phyloP scores from a whole-genome alignment of 1,140 invertebrate species.

The Microplitis demolitor region DNA sequence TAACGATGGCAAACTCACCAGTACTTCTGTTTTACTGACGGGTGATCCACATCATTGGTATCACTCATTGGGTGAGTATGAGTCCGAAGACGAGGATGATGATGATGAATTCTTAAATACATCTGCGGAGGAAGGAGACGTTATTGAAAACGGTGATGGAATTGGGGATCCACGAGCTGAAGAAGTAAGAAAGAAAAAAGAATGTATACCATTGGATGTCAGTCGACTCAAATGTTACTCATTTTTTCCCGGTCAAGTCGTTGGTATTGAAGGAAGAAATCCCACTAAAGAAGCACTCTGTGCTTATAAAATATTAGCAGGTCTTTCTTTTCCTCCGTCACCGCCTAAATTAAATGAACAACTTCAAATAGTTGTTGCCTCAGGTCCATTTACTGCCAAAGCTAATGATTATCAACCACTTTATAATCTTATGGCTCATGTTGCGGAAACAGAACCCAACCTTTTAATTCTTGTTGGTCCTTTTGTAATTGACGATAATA shows the following conservation, averaged over 20 bases:
- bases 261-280: conserved; percentile 75
- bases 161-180: background rate
- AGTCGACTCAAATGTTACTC: conserved; percentile 71
- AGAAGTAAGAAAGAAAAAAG: conserved; percentile 12
- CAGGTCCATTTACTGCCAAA: conserved; percentile 84
- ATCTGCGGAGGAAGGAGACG: background rate
- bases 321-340: conserved; percentile 47
- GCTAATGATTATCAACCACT: conserved; percentile 78
- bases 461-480: conserved; percentile 82
- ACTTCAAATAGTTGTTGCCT: conserved; percentile 75
- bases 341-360: conserved; percentile 43
- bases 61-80: conserved; percentile 43
- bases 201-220: conserved; percentile 61
- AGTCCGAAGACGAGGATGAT: conserved; percentile 4
- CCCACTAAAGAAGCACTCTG: conserved; percentile 70
- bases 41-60: conserved; percentile 62
- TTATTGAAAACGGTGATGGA: background rate
- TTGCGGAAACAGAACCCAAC: conserved; percentile 75
- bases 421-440: conserved; percentile 74
- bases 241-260: conserved; percentile 85
- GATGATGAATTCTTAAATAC: background rate
- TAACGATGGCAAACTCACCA: conserved; percentile 71
- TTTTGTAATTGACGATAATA: conserved; percentile 76
- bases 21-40: conserved; percentile 72
- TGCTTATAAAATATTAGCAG: conserved; percentile 69